Evolutionary conservation across 1,140 invertebrate species (phyloP).

Genomic region (Orchestia grillus): DNA sequence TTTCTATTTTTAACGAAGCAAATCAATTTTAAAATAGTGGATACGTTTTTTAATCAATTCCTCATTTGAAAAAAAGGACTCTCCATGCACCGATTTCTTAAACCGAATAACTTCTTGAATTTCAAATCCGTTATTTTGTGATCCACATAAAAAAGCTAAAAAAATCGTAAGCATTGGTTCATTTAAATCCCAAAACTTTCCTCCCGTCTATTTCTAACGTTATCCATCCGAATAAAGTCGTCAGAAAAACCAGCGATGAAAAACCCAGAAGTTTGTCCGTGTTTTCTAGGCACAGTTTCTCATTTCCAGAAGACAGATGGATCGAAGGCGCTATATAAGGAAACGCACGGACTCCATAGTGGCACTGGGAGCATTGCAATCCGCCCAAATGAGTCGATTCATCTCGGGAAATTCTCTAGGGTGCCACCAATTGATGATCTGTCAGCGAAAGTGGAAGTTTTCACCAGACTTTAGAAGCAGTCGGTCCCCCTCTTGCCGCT

Average conservation of each 20-base stretch:
- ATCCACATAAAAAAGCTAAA: not conserved
- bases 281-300: not conserved
- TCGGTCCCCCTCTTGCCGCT: not conserved
- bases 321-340: constrained; percentile 10
- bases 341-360: not conserved
- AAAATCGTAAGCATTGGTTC: not conserved
- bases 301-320: constrained; percentile 7
- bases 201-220: not conserved
- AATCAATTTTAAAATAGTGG: not conserved
- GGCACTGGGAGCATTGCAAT: constrained; percentile 40
- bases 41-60: not conserved
- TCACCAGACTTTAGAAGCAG: constrained; percentile 14
- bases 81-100: not conserved
- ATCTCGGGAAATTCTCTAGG: constrained; percentile 8
- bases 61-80: not conserved
- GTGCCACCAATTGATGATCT: constrained; percentile 47
- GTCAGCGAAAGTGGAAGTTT: constrained; percentile 46
- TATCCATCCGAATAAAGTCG: not conserved
- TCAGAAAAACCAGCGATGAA: not conserved
- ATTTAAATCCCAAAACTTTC: not conserved
- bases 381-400: constrained; percentile 41
- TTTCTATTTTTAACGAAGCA: not conserved
- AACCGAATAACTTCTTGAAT: not conserved
- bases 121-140: not conserved
- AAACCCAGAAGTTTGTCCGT: not conserved